These are phyloP conservation scores for Peromyscus attwateri DNA, from an alignment of 2,797 vertebrate genomes.

Conservation along the genomic window DNA sequence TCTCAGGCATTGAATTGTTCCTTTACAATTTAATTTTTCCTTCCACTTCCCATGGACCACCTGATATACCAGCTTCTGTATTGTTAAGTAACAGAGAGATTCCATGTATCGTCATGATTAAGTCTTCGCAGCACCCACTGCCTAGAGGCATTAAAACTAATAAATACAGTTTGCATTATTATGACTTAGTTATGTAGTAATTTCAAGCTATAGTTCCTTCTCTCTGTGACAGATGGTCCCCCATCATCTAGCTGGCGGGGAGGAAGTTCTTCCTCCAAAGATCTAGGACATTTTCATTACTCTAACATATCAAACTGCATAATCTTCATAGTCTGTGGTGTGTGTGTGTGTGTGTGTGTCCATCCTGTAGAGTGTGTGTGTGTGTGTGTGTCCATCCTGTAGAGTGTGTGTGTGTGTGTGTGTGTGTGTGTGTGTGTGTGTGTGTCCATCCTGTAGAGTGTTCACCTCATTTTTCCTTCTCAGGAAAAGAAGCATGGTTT, in stretches of 20 bases:
- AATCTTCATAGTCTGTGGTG: background rate
- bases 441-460: background rate
- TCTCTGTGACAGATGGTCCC: background rate
- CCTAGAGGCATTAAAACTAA: background rate
- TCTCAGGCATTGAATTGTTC: background rate
- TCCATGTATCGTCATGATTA: background rate
- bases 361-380: too few species aligned
- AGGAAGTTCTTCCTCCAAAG: background rate
- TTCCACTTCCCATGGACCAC: background rate
- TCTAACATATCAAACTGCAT: background rate
- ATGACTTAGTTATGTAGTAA: background rate
- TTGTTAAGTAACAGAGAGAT: background rate
- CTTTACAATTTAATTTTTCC: background rate
- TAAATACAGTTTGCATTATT: background rate
- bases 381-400: background rate
- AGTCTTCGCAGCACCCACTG: background rate
- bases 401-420: background rate
- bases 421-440: too few species aligned
- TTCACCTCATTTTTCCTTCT: background rate
- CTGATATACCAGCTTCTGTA: background rate
- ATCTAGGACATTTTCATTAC: background rate
- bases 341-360: background rate
- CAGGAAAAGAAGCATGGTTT: background rate
- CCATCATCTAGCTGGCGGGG: background rate
- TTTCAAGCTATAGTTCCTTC: background rate